A percentile compares a stretch with the other conserved stretches of the same genome.
Conservation (phyloP, 2,888 invertebrate genomes). For the Cyrtodaria siliqua region DNA sequence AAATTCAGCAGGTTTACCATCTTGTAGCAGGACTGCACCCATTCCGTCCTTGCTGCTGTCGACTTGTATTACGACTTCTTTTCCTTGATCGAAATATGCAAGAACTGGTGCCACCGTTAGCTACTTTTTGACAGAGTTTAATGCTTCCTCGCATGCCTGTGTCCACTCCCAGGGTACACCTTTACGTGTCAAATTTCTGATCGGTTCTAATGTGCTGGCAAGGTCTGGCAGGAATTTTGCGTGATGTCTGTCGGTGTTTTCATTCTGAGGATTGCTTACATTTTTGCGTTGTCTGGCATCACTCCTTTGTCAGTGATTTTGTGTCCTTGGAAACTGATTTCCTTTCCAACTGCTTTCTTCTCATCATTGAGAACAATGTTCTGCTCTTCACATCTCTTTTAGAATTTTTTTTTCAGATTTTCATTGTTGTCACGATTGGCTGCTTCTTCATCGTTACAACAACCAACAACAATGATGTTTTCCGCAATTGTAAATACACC, state of each 20-base stretch:
- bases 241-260: conserved; percentile 18
- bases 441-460: conserved; percentile 30
- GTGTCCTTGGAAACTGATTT: conserved; percentile 26
- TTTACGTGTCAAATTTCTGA: too few relatives aligned
- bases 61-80: too few relatives aligned
- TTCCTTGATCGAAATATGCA: neutral
- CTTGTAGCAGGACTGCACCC: too few relatives aligned
- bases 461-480: conserved; percentile 51
- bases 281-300: conserved; percentile 4
- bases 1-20: too few relatives aligned
- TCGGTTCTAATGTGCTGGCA: too few relatives aligned
- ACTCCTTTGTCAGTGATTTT: conserved; percentile 11
- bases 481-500: conserved; percentile 44
- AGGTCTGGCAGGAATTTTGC: too few relatives aligned
- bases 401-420: conserved; percentile 2
- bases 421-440: conserved; percentile 22
- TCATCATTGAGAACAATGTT: too few relatives aligned
- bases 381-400: conserved; percentile 22
- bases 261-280: conserved; percentile 6
- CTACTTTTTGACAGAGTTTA: neutral
- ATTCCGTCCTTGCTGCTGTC: too few relatives aligned
- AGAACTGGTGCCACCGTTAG: conserved; percentile 1
- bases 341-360: too few relatives aligned
- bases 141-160: too few relatives aligned
- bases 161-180: too few relatives aligned